Conservation (phyloP, 2,113 vertebrate species). For the Nyctibius bracteatus region DNA sequence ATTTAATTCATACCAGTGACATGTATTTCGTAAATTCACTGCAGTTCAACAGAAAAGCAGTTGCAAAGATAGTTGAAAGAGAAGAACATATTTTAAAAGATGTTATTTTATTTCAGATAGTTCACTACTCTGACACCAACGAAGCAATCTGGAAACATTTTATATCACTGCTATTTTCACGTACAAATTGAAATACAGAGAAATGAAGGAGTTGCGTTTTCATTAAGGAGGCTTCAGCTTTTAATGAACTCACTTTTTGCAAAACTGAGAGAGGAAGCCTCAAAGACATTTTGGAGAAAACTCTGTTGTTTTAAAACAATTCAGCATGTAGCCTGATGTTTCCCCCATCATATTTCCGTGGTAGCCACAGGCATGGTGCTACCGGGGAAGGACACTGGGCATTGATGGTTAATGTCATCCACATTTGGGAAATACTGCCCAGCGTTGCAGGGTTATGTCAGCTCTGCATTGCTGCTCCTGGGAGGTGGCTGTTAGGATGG, state of each 20-base stretch:
- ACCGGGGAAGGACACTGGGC: accelerated
- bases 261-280: background rate
- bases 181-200: background rate
- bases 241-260: background rate
- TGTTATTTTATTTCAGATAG: background rate
- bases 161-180: background rate
- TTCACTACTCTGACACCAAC: background rate
- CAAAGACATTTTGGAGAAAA: background rate
- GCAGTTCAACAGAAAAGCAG: background rate
- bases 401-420: too few relatives aligned
- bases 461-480: accelerated
- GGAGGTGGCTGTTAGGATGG: background rate
- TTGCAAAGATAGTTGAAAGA: background rate
- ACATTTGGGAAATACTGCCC: background rate
- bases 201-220: accelerated
- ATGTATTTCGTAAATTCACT: background rate
- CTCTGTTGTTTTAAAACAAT: accelerated
- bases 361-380: accelerated
- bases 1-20: background rate
- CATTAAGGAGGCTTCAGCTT: background rate
- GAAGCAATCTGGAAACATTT: background rate
- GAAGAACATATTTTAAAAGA: background rate
- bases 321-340: background rate
- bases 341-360: background rate
- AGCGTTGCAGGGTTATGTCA: accelerated